Evolutionary conservation across 23 tunicate genomes (phyloP).

Genomic region (Halocynthia roretzi): DNA sequence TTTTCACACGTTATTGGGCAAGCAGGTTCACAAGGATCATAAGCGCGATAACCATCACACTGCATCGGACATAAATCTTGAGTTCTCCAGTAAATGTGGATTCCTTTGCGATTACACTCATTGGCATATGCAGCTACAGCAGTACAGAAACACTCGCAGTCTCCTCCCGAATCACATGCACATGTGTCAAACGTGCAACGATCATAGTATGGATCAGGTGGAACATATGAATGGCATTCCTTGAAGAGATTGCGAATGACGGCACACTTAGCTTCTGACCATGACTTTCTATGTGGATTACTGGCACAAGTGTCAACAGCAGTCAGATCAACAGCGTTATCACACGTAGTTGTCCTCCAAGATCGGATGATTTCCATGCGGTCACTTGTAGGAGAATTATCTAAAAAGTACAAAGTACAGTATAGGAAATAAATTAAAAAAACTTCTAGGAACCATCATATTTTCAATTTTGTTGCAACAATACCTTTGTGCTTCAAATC

Average conservation of each 20-base stretch:
- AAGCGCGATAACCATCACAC: slow-evolving; percentile 85
- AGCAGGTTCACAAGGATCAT: slow-evolving; percentile 90
- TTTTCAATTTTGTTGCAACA: not conserved
- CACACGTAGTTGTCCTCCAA: slow-evolving; percentile 91
- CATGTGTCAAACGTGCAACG: slow-evolving; percentile 90
- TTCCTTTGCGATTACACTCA: slow-evolving; percentile 90
- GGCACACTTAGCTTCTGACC: slow-evolving; percentile 94
- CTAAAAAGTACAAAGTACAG: slow-evolving; percentile 13
- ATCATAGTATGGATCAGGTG: slow-evolving; percentile 80
- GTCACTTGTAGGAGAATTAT: slow-evolving; percentile 76
- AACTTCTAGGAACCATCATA: not conserved
- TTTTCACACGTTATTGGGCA: slow-evolving; percentile 95
- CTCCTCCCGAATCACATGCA: slow-evolving; percentile 93
- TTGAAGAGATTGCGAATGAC: slow-evolving; percentile 82
- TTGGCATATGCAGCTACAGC: slow-evolving; percentile 95
- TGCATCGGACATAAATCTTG: slow-evolving; percentile 97
- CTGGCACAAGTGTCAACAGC: slow-evolving; percentile 80
- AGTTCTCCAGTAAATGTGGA: slow-evolving; percentile 84
- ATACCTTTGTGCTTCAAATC: slow-evolving; percentile 85
- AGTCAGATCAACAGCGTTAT: slow-evolving; percentile 61
- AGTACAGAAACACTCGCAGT: slow-evolving; percentile 96
- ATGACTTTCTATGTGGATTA: slow-evolving; percentile 78
- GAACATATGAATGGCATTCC: slow-evolving; percentile 81
- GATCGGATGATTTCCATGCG: slow-evolving; percentile 74
- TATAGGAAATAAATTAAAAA: no score